Percentiles rank a stretch among this genome's conserved stretches.
These are phyloP conservation scores for Lithophane socia DNA, from an alignment of 2,888 invertebrate genomes.

Conservation along the genomic window DNA sequence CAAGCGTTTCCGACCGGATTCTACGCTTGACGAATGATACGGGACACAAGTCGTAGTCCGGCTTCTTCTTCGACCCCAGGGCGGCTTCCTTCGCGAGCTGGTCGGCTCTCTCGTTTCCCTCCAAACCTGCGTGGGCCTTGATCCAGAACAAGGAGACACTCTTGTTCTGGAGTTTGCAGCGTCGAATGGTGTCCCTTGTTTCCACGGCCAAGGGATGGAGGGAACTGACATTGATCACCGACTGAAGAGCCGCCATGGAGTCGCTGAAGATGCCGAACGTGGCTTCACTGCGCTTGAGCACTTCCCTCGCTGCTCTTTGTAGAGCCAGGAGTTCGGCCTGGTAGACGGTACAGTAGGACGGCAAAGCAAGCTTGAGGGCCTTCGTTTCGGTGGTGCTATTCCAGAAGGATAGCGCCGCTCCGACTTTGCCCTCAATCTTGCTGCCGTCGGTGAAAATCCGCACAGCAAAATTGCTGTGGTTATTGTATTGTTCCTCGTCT, in stretches of 20 bases:
- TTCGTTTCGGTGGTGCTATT: too few species aligned
- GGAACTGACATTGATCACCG: too few species aligned
- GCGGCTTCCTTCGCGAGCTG: background rate
- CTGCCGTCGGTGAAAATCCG: conserved; percentile 8
- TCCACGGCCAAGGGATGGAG: too few species aligned
- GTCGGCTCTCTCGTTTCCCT: conserved; percentile 1
- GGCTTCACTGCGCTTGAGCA: background rate
- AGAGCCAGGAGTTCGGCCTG: background rate
- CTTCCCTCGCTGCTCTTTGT: background rate
- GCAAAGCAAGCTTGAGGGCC: background rate
- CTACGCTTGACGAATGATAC: background rate
- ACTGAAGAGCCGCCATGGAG: too few species aligned
- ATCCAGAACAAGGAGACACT: conserved; percentile 2
- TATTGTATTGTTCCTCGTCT: background rate
- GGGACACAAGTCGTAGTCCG: background rate
- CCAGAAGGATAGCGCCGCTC: too few species aligned
- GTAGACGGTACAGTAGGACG: background rate
- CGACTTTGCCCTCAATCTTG: conserved; percentile 2
- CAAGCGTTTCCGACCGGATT: background rate
- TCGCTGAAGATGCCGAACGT: background rate
- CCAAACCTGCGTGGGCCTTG: background rate
- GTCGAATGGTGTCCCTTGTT: too few species aligned
- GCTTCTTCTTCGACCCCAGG: too few species aligned
- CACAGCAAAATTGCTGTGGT: background rate
- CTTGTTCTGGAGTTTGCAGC: background rate